Evolutionary conservation across 2,797 vertebrate species (phyloP).

Genomic region (Lagocephalus sceleratus): DNA sequence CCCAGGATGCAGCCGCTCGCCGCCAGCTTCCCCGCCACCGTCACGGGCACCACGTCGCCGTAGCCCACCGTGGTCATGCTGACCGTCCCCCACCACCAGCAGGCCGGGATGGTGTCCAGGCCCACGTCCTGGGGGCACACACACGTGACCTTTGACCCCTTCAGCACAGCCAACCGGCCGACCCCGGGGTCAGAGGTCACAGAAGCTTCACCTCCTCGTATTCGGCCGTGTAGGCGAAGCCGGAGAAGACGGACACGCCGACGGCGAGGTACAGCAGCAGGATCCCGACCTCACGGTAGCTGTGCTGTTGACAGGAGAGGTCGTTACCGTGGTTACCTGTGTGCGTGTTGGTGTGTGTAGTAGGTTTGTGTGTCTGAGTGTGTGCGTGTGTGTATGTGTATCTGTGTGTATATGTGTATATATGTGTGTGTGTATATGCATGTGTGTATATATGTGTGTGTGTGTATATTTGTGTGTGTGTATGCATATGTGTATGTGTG

Average conservation of each 20-base stretch:
- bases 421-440: too few species aligned
- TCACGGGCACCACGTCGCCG: conserved; percentile 92
- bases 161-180: neutral
- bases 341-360: too few species aligned
- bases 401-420: too few species aligned
- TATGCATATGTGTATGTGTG: neutral
- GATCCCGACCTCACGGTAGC: conserved; percentile 95
- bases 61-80: conserved; percentile 99
- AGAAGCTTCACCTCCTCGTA: conserved; percentile 80
- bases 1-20: conserved; percentile 94
- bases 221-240: conserved; percentile 93
- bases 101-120: conserved; percentile 94
- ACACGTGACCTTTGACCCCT: neutral
- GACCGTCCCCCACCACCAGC: conserved; percentile 99
- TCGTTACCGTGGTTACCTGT: too few species aligned
- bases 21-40: conserved; percentile 89
- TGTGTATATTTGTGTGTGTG: too few species aligned
- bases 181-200: neutral
- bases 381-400: too few species aligned
- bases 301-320: conserved; percentile 82
- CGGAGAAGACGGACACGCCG: conserved; percentile 93
- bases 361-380: too few species aligned
- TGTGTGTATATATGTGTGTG: neutral
- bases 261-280: conserved; percentile 93
- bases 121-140: conserved; percentile 74